These are phyloP conservation scores for Melipona beecheii DNA, from an alignment of 2,888 invertebrate species.

Conservation along the genomic window DNA sequence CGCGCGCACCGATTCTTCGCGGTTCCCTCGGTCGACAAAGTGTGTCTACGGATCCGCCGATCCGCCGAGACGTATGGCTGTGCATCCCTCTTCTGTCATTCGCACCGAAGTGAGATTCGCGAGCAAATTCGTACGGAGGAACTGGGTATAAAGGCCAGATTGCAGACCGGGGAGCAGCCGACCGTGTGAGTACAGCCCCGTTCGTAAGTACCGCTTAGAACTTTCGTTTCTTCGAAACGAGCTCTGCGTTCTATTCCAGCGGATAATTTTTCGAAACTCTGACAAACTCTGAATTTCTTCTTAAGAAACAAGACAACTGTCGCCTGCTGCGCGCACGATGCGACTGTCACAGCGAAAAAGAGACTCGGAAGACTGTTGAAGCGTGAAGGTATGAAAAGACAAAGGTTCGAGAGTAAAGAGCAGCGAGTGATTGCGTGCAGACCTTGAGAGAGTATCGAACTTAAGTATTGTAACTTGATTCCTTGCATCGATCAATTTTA, in stretches of 20 bases:
- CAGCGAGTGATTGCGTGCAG: no score
- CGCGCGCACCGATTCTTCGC: background rate
- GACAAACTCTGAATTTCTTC: no score
- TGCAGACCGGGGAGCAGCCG: conserved; percentile 11
- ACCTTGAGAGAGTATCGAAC: no score
- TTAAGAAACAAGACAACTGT: no score
- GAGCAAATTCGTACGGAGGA: background rate
- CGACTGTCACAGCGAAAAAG: no score
- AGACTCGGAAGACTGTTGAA: no score
- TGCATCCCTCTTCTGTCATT: conserved; percentile 68
- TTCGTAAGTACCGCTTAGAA: background rate
- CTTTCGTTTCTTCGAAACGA: background rate
- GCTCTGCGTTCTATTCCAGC: background rate
- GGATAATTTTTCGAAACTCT: no score
- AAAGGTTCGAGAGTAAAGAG: no score
- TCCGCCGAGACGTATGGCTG: conserved; percentile 35
- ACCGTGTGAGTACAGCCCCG: conserved; percentile 38
- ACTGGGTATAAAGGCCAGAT: background rate
- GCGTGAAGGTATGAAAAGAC: no score
- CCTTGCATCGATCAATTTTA: no score
- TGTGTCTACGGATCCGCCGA: conserved; percentile 18
- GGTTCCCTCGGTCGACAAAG: conserved; percentile 18
- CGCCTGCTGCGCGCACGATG: no score
- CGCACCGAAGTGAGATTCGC: conserved; percentile 50
- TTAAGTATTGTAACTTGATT: no score